phyloP scores from a whole-genome alignment of 2,888 invertebrate species.

The Xanthorhoe spadicearia region DNA sequence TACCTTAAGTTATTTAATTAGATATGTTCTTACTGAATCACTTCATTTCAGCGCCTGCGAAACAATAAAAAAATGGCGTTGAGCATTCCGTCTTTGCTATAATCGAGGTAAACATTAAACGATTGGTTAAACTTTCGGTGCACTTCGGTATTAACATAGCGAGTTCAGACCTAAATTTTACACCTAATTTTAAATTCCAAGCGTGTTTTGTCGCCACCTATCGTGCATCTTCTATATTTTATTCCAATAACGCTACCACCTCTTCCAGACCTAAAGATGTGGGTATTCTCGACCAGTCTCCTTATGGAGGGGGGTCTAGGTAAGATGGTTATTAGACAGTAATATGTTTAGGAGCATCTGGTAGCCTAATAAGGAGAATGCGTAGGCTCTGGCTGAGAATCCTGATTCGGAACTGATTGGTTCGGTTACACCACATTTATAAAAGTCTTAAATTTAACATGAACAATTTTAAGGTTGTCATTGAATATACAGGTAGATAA shows the following conservation, averaged over 20 bases:
- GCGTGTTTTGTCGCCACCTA: slow-evolving; percentile 75
- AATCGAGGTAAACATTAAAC: background rate
- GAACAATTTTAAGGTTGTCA: too few relatives aligned
- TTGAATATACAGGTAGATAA: too few relatives aligned
- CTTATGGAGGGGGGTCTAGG: slow-evolving; percentile 39
- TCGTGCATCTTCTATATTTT: slow-evolving; percentile 73
- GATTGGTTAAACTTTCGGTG: background rate
- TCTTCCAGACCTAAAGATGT: slow-evolving; percentile 42
- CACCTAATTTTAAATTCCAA: slow-evolving; percentile 78
- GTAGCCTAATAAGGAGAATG: slow-evolving; percentile 65
- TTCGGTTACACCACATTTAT: background rate
- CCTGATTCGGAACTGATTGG: slow-evolving; percentile 5
- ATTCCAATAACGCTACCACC: slow-evolving; percentile 58
- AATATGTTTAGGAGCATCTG: slow-evolving; percentile 44
- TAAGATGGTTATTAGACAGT: slow-evolving; percentile 35
- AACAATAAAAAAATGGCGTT: too few relatives aligned
- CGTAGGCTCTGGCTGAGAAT: slow-evolving; percentile 45
- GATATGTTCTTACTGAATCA: too few relatives aligned
- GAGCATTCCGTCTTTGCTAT: background rate
- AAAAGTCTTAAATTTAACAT: background rate
- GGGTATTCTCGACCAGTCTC: slow-evolving; percentile 11
- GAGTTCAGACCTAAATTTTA: slow-evolving; percentile 60
- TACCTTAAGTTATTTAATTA: too few relatives aligned
- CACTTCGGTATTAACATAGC: background rate
- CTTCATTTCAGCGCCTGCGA: too few relatives aligned